Evolutionary conservation across 1,140 invertebrate species (phyloP), one percentile per base, ranked within the genome.

Genomic region (Palaemon carinicauda): DNA sequence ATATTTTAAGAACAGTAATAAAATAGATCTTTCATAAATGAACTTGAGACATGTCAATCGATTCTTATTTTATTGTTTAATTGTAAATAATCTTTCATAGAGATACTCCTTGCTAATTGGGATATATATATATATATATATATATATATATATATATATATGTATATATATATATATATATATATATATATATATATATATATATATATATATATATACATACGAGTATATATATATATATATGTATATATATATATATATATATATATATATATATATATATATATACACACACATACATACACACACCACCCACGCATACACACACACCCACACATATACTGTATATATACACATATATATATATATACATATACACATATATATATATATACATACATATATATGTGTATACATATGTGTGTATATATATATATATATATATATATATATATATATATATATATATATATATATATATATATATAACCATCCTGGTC

Each of bases 371-470:
- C 31, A 74, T 74, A 74, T 74, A 74, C 31, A 74, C 31, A 74
- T 41, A 41, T 74, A 74, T 74, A 74, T 74, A 74, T 74, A 74
- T 74, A 74, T 74, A 74, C 31, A 74, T 74, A 74, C 31, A 74
- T 74, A 74, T 74, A 74, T 74, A 74, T n/a, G n/a, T n/a, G n/a
- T n/a, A n/a, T n/a, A n/a, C n/a, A n/a, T n/a, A n/a, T n/a, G n/a
- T n/a, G n/a, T n/a, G n/a, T 74, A 74, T 74, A 74, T 74, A 74
- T 74, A 74, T 74, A 74, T 74, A 74, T 74, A 74, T 74, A 74
- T 74, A 74, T 74, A 19, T 15, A 29, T n/a, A n/a, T 74, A 74
- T 74, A 74, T 74, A 74, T 74, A 74, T 74, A 74, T 74, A 74
- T 74, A 74, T 74, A 74, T 74, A 74, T 74, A 74, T 74, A 74